Conservation (phyloP, 2,888 invertebrate species). For the Orthonychiurus folsomi region DNA sequence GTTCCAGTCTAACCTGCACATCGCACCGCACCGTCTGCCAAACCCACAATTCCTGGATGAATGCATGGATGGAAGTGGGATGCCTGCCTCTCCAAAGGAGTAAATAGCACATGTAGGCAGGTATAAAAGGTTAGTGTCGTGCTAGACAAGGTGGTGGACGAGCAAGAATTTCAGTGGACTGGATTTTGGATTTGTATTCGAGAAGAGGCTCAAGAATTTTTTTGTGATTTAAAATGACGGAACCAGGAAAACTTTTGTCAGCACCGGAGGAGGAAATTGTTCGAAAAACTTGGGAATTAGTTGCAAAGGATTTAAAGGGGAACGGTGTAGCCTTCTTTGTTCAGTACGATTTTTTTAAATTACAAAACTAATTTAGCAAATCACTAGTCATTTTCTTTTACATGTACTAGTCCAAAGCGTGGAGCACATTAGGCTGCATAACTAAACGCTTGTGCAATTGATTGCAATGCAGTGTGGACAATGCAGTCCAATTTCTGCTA, state of each 20-base stretch:
- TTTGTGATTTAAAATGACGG: not conserved
- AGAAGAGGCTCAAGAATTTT: no score
- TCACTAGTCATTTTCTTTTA: constrained; percentile 2
- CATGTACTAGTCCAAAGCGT: not conserved
- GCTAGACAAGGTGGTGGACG: not conserved
- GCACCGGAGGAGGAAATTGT: constrained; percentile 45
- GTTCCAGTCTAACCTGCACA: no score
- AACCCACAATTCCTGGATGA: no score
- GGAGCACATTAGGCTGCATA: no score
- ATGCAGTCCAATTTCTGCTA: no score
- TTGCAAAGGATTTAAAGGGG: constrained; percentile 46
- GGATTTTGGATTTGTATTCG: not conserved
- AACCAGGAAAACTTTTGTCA: not conserved
- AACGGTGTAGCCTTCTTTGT: constrained; percentile 47
- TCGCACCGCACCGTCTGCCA: no score
- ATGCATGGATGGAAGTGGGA: not conserved
- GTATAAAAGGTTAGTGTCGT: no score
- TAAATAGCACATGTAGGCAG: no score
- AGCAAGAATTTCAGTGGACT: not conserved
- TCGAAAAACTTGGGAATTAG: constrained; percentile 46
- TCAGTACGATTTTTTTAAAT: constrained; percentile 43
- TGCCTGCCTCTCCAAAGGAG: no score
- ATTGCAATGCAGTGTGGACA: no score
- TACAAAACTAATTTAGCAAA: not conserved
- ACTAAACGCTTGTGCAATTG: no score